Evolutionary conservation across 2,888 invertebrate species (phyloP).

Genomic region (Epinotia brunnichana): DNA sequence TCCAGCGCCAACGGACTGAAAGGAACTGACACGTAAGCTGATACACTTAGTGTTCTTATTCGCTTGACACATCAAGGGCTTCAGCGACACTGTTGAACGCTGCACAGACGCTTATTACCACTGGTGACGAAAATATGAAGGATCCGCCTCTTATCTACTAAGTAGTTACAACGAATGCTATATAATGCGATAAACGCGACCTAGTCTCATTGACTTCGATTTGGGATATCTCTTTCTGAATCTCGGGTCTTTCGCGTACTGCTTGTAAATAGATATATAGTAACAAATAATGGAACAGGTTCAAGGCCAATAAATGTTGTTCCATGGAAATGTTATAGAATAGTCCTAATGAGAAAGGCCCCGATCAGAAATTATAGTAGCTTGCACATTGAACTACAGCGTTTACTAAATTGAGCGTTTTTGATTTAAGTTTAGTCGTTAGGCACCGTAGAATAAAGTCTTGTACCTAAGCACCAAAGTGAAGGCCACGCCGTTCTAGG

Average conservation of each 20-base stretch:
- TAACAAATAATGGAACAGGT: neutral
- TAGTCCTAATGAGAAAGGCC: neutral
- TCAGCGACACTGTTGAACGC: neutral
- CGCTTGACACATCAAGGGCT: neutral
- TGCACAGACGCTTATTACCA: neutral
- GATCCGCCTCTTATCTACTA: neutral
- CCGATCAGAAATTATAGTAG: too few species aligned
- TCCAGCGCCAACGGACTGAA: constrained; percentile 90
- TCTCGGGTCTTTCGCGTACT: neutral
- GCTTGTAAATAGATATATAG: neutral
- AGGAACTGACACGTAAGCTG: constrained; percentile 81
- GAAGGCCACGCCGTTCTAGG: too few species aligned
- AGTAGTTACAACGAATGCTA: neutral
- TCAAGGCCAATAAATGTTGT: neutral
- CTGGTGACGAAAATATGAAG: neutral
- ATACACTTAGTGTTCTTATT: constrained; percentile 22
- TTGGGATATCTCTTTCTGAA: neutral
- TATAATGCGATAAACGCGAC: neutral
- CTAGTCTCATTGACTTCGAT: neutral
- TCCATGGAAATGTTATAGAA: too few species aligned
- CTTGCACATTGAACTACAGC: neutral
- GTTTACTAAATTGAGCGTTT: neutral
- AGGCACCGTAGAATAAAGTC: neutral
- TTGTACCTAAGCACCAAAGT: neutral
- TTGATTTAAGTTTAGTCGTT: neutral